These are phyloP conservation scores for Marisa cornuarietis DNA, from an alignment of 1,140 invertebrate genomes.

Conservation along the genomic window DNA sequence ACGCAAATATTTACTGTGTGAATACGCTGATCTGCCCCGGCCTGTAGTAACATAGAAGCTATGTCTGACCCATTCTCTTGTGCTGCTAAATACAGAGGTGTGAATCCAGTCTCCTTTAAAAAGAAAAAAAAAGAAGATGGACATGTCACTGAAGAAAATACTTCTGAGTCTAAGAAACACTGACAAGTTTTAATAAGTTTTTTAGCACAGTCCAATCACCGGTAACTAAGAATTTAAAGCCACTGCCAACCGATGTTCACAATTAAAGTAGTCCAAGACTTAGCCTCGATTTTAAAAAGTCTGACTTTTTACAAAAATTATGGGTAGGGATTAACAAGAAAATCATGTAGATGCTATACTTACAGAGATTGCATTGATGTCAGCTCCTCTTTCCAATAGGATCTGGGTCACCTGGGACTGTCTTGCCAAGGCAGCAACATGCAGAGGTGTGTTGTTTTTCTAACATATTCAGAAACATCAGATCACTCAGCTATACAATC, in stretches of 20 bases:
- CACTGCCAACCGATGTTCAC: too few species aligned
- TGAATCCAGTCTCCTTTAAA: slow-evolving; percentile 13
- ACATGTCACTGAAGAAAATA: not conserved
- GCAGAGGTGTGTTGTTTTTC: slow-evolving; percentile 20
- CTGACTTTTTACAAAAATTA: not conserved
- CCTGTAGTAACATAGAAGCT: slow-evolving; percentile 16
- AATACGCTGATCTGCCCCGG: slow-evolving; percentile 17
- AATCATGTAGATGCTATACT: not conserved
- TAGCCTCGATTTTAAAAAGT: too few species aligned
- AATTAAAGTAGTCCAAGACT: too few species aligned
- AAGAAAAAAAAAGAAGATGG: too few species aligned
- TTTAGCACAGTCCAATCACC: too few species aligned
- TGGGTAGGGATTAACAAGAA: not conserved
- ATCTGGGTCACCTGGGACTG: slow-evolving; percentile 1
- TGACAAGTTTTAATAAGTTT: too few species aligned
- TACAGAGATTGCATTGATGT: slow-evolving; percentile 13
- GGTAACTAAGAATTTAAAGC: too few species aligned
- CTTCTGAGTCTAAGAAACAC: not conserved
- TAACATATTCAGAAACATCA: not conserved
- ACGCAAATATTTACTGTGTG: slow-evolving; percentile 5
- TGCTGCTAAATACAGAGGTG: slow-evolving; percentile 19
- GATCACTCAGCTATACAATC: too few species aligned
- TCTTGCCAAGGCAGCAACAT: slow-evolving; percentile 17
- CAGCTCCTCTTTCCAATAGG: slow-evolving; percentile 19
- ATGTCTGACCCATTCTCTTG: slow-evolving; percentile 24